These are phyloP conservation scores for Actinopyga echinites DNA, from an alignment of 53 echinoderm and acorn worm species.

Conservation along the genomic window DNA sequence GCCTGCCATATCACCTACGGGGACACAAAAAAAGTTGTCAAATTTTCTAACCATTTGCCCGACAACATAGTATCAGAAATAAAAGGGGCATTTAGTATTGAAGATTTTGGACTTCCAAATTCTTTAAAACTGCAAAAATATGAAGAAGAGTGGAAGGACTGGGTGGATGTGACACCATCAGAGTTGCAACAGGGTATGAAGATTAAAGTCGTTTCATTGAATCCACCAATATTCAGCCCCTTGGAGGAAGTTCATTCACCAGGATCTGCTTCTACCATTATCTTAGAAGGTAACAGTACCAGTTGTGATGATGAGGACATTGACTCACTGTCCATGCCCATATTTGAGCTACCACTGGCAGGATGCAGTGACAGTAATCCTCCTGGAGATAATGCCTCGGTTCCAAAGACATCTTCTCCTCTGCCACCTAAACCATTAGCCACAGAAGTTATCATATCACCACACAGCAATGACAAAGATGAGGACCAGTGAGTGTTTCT, in stretches of 20 bases:
- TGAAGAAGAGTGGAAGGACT: constrained; percentile 15
- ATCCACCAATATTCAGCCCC: neutral
- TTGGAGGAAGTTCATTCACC: neutral
- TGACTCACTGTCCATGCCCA: constrained; percentile 3
- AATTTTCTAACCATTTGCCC: constrained; percentile 10
- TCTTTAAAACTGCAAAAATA: constrained; percentile 5
- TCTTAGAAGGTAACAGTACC: constrained; percentile 3
- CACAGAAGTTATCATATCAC: neutral
- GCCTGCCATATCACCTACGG: neutral
- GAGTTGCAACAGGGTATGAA: constrained; percentile 19
- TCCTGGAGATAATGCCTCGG: neutral
- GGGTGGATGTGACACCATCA: neutral
- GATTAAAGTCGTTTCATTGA: constrained; percentile 1
- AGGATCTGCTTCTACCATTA: neutral
- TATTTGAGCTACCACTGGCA: constrained; percentile 2
- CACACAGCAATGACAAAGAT: neutral
- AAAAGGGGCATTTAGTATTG: neutral
- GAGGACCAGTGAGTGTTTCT: constrained; percentile 12
- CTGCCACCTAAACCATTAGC: neutral
- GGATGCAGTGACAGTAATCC: neutral
- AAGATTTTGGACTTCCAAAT: neutral
- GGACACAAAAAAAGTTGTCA: constrained; percentile 10
- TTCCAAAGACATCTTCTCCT: constrained; percentile 5
- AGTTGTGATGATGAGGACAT: constrained; percentile 16
- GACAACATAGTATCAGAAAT: neutral